Evolutionary conservation across 2,888 invertebrate genomes (phyloP), one percentile per base, ranked within the genome.

Genomic region (Heterodera filipjevi): DNA sequence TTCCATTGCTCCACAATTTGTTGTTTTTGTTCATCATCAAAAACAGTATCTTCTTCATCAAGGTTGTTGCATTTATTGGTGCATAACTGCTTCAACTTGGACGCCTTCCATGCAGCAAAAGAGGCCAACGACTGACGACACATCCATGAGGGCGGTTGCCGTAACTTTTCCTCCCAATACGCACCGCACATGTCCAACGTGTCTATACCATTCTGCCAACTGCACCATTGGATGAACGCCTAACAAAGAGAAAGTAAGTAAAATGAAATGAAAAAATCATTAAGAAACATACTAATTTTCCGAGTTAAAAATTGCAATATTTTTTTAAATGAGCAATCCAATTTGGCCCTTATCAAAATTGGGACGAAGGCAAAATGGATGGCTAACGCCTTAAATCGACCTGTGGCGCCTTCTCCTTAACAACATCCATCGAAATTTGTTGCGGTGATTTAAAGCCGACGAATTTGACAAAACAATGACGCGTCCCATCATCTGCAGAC

Each of bases 401-500:
- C 30, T 71, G 6, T 6, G 22, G 39, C 22, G 71, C 71, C 27
- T 46, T 39, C 27, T 46, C 30, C 71, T 27, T 30, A n/a, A 76
- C 76, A n/a, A 53, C n/a, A 10, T 35, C 14, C 27, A 66, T 27
- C 19, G 77, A 35, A 71, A 77, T 44, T 35, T 32, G 44, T 19
- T 77, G 77, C 30, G 77, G 49, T 30, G 27, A 16, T 46, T 71
- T 70, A 27, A 71, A 77, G 32, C 71, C 71, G 32, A 66, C 44
- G 30, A 77, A 77, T 35, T 77, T 77, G 33, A 77, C 77, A 30
- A 77, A 77, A 19, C 46, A 44, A 30, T 32, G 32, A 16, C 44
- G 46, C 19, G 22, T n/a, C 2, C 70, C 71, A 35, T n/a, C n/a
- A n/a, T 77, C 44, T 3, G 35, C 44, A 16, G 71, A 22, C 32